phyloP scores from a whole-genome alignment of 2,797 vertebrate genomes.

The Sebastes trivittatus region DNA sequence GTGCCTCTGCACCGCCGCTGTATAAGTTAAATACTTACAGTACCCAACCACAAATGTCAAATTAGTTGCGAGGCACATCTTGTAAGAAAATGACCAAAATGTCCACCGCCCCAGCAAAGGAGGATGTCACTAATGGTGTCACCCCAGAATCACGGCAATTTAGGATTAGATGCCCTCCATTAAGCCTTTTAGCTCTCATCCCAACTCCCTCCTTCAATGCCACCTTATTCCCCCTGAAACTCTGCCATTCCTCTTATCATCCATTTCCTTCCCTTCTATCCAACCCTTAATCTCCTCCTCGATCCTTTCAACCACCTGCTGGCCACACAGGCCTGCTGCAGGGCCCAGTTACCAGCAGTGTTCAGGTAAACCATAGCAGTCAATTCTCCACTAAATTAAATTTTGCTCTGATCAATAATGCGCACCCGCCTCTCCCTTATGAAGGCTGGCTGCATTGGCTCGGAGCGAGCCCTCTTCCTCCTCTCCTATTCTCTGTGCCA shows the following conservation, averaged over 20 bases:
- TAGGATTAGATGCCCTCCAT: conserved; percentile 80
- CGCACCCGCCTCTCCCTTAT: conserved; percentile 57
- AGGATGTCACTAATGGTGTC: conserved; percentile 74
- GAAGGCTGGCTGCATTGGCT: conserved; percentile 65
- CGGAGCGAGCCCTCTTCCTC: conserved; percentile 55
- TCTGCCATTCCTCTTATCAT: conserved; percentile 70
- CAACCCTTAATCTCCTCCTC: conserved; percentile 77
- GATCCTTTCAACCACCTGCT: conserved; percentile 74
- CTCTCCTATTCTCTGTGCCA: conserved; percentile 63
- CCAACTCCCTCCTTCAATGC: conserved; percentile 53
- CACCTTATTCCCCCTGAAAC: conserved; percentile 71
- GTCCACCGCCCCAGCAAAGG: conserved; percentile 38
- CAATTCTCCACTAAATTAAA: conserved; percentile 83
- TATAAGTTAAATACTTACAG: conserved; percentile 52
- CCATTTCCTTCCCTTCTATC: conserved; percentile 75
- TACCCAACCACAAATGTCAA: conserved; percentile 15
- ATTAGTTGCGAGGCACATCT: conserved; percentile 44
- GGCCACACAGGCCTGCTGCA: conserved; percentile 72
- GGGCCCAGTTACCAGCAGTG: conserved; percentile 63
- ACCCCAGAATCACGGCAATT: conserved; percentile 73
- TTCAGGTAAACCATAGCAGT: conserved; percentile 77
- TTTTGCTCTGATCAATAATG: conserved; percentile 82
- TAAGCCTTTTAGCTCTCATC: conserved; percentile 77
- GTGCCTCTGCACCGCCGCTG: conserved; percentile 38
- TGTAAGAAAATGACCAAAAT: conserved; percentile 51